Conservation (phyloP, 2,797 vertebrate genomes). For the Toxotes lorentzi region DNA sequence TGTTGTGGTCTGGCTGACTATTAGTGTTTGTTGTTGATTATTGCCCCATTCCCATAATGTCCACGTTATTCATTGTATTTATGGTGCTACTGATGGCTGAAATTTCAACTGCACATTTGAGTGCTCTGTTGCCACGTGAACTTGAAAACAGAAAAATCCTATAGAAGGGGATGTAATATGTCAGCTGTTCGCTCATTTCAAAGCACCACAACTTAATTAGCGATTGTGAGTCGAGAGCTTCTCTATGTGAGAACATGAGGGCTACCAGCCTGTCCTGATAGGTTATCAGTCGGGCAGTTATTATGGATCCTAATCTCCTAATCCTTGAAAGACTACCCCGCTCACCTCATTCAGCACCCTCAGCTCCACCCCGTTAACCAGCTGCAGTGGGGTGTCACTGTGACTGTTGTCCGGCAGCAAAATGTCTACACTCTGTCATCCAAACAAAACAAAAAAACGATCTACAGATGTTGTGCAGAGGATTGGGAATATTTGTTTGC, state of each 20-base stretch:
- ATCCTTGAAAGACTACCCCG: constrained; percentile 45
- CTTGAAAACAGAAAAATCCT: not conserved
- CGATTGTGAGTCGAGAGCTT: constrained; percentile 1
- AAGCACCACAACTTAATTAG: not conserved
- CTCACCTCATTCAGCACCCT: constrained; percentile 43
- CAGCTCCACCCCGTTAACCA: constrained; percentile 19
- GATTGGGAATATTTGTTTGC: not conserved
- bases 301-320: constrained; percentile 59
- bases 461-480: not conserved
- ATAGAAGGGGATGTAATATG: not conserved
- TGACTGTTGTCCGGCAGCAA: not conserved
- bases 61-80: not conserved
- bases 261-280: constrained; percentile 10
- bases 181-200: constrained; percentile 1
- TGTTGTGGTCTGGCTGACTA: not conserved
- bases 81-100: not conserved
- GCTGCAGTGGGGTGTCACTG: not conserved
- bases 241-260: constrained; percentile 6
- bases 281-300: constrained; percentile 11
- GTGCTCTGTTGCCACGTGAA: not conserved
- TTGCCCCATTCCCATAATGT: not conserved
- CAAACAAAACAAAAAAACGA: not conserved
- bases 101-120: not conserved
- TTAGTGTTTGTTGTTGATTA: constrained; percentile 6
- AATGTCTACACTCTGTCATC: not conserved